A percentile compares a stretch with the other conserved stretches of the same genome.
Evolutionary conservation across 2,888 invertebrate species (phyloP).

Genomic region (Habroteleia sp.): DNA sequence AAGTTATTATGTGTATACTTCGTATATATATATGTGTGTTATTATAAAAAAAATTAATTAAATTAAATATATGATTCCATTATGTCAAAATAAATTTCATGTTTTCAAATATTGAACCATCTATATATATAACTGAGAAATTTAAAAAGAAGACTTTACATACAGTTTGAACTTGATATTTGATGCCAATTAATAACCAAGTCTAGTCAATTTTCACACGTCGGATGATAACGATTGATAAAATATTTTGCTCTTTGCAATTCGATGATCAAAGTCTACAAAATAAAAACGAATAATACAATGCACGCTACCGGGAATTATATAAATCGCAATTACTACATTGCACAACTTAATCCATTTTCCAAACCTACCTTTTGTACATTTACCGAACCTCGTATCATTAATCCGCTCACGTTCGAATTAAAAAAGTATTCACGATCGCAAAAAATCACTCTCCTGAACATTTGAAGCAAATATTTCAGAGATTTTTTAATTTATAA

Average conservation of each 20-base stretch:
- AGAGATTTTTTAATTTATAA: too few relatives aligned
- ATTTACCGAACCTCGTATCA: constrained; percentile 6
- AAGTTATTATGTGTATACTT: too few relatives aligned
- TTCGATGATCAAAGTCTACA: constrained; percentile 46
- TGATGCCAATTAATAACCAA: constrained; percentile 14
- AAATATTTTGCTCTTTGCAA: constrained; percentile 33
- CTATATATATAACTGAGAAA: too few relatives aligned
- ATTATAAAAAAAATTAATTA: too few relatives aligned
- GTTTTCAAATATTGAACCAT: too few relatives aligned
- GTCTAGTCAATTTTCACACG: constrained; percentile 16
- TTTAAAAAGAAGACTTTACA: too few relatives aligned
- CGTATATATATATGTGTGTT: too few relatives aligned
- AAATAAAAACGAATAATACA: constrained; percentile 21
- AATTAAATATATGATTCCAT: too few relatives aligned
- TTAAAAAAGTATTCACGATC: too few relatives aligned
- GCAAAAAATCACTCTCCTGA: too few relatives aligned
- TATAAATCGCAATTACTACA: constrained; percentile 35
- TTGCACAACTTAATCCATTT: constrained; percentile 35
- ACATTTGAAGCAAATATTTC: too few relatives aligned
- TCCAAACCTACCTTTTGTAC: constrained; percentile 22
- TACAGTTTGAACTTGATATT: neutral
- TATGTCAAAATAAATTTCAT: neutral
- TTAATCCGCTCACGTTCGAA: constrained; percentile 9
- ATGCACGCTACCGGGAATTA: constrained; percentile 14
- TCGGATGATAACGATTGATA: constrained; percentile 38